A percentile compares a stretch with the other conserved stretches of the same genome.
Conservation (phyloP, 2,113 vertebrate genomes). For the Gasterosteus aculeatus region DNA sequence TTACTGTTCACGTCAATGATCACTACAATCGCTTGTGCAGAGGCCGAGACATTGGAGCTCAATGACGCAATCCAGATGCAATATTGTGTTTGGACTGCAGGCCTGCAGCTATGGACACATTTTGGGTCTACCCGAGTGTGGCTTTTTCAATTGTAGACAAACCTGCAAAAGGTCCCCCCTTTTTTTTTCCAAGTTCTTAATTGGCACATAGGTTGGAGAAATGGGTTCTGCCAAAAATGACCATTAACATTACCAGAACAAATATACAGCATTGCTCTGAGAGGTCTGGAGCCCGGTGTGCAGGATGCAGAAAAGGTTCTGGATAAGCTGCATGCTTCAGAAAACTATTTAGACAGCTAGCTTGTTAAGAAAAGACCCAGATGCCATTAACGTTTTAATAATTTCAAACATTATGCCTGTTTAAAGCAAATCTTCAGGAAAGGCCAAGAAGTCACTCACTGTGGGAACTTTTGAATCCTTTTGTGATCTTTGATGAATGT, state of each 20-base stretch:
- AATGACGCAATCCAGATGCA: conserved; percentile 14
- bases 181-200: conserved; percentile 3
- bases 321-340: not conserved
- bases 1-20: not conserved
- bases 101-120: not conserved
- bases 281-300: not conserved
- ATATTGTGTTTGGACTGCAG: conserved; percentile 1
- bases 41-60: conserved; percentile 12
- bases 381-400: not conserved
- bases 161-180: not conserved
- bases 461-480: not conserved
- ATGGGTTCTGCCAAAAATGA: not conserved
- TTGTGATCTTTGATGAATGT: not conserved
- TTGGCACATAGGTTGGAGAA: not conserved
- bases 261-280: not conserved
- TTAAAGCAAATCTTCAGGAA: not conserved
- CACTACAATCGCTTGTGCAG: conserved; percentile 19
- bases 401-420: not conserved
- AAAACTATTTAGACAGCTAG: not conserved
- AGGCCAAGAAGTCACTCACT: not conserved
- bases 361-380: not conserved
- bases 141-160: conserved; percentile 17
- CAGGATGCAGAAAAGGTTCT: not conserved
- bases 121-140: not conserved
- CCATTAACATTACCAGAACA: not conserved